Conservation (phyloP, 2,797 vertebrate species). For the Alcedo atthis region DNA sequence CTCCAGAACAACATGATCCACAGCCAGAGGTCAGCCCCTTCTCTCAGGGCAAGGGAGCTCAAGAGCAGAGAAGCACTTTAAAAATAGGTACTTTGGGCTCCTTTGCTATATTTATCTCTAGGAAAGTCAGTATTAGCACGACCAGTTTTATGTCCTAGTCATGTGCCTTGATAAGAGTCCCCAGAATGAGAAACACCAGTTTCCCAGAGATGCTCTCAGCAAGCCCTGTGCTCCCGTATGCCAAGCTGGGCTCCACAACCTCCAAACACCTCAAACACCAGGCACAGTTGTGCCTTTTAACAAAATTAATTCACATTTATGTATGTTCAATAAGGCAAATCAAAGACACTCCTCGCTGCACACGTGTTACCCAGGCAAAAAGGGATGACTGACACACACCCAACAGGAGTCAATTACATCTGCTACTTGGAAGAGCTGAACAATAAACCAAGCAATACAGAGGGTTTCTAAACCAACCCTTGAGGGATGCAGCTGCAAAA, state of each 20-base stretch:
- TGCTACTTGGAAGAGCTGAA: background rate
- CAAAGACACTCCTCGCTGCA: background rate
- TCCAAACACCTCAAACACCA: background rate
- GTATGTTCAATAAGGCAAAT: background rate
- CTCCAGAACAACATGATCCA: rapidly evolving
- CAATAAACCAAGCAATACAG: background rate
- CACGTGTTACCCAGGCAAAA: background rate
- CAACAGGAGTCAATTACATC: rapidly evolving
- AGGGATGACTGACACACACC: background rate
- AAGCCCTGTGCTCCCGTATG: background rate
- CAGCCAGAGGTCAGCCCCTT: background rate
- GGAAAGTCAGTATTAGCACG: background rate
- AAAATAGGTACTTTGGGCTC: background rate
- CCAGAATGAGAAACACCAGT: background rate
- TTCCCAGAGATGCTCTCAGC: background rate
- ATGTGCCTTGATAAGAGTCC: background rate
- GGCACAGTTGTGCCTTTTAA: background rate
- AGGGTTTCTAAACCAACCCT: background rate
- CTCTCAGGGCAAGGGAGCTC: background rate
- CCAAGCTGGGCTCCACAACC: background rate
- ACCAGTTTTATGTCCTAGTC: background rate
- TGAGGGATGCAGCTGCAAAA: background rate
- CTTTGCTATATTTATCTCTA: background rate
- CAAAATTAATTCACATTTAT: background rate
- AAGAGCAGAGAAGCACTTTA: background rate